These are phyloP conservation scores for Trimorus sp. DNA, from an alignment of 2,888 invertebrate species.

Conservation along the genomic window DNA sequence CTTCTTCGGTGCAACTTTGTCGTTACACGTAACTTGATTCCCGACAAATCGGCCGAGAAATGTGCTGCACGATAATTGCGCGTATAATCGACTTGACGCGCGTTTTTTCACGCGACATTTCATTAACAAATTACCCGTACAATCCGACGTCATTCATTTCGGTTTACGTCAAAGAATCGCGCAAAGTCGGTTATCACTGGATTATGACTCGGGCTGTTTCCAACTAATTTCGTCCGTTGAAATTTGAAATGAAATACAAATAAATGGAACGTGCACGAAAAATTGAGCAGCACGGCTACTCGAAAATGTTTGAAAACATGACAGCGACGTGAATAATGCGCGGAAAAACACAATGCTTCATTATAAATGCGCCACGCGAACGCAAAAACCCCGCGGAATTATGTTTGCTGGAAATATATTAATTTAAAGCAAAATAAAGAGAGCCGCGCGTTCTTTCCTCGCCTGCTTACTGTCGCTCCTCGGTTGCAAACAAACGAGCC, in stretches of 20 bases:
- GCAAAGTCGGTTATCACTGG: constrained; percentile 4
- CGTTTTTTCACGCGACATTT: too few species aligned
- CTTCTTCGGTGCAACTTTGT: neutral
- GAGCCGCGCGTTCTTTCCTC: constrained; percentile 32
- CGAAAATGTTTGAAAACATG: constrained; percentile 19
- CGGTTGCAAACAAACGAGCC: constrained; percentile 55
- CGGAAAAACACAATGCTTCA: constrained; percentile 16
- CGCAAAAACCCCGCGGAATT: constrained; percentile 26
- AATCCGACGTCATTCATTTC: neutral
- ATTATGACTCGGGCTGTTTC: neutral
- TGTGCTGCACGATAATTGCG: too few species aligned
- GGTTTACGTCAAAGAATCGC: constrained; percentile 5
- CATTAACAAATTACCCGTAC: neutral
- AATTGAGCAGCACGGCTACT: neutral
- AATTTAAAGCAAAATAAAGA: constrained; percentile 32
- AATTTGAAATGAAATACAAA: constrained; percentile 11
- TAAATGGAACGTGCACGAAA: constrained; percentile 1
- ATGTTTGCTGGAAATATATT: constrained; percentile 43
- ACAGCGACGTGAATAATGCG: constrained; percentile 4
- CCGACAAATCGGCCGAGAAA: too few species aligned
- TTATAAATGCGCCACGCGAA: constrained; percentile 16
- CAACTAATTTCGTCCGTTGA: constrained; percentile 12
- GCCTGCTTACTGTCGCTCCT: constrained; percentile 16
- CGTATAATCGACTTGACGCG: too few species aligned
- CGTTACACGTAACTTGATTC: too few species aligned